Conservation (phyloP, 2,797 vertebrate species). For the Oryzias sinensis region DNA sequence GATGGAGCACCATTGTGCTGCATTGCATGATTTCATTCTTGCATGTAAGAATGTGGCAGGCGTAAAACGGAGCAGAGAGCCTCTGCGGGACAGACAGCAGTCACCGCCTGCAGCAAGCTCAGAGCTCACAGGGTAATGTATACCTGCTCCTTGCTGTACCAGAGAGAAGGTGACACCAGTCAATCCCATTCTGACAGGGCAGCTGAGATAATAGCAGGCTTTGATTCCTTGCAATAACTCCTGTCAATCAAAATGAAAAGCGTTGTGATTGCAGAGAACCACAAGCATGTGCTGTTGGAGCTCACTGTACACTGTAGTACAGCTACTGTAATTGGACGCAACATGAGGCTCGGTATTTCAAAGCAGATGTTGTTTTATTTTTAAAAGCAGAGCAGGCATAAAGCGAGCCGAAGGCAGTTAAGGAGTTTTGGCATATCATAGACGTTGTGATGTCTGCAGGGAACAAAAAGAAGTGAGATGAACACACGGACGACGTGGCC, state of each 20-base stretch:
- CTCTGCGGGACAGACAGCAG: conserved; percentile 67
- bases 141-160: conserved; percentile 59
- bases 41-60: conserved; percentile 58
- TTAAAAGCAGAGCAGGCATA: conserved; percentile 11
- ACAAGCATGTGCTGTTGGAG: conserved; percentile 5
- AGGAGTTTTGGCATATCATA: conserved; percentile 35
- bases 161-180: conserved; percentile 76
- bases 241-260: conserved; percentile 73
- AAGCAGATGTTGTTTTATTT: conserved; percentile 7
- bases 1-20: conserved; percentile 17
- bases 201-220: conserved; percentile 73
- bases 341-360: conserved; percentile 19
- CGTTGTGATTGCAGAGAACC: conserved; percentile 51
- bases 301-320: conserved; percentile 8
- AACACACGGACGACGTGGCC: conserved; percentile 29
- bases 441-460: conserved; percentile 18
- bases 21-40: conserved; percentile 55
- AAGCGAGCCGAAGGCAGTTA: conserved; percentile 18
- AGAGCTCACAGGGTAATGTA: conserved; percentile 71
- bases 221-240: conserved; percentile 74
- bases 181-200: conserved; percentile 73
- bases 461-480: conserved; percentile 21
- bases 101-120: conserved; percentile 74
- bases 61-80: conserved; percentile 63
- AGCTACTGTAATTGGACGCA: conserved; percentile 22